Conservation (phyloP, 30 jellyfish, hydroid and myxozoan genomes). For the Euphysa ruthae region DNA sequence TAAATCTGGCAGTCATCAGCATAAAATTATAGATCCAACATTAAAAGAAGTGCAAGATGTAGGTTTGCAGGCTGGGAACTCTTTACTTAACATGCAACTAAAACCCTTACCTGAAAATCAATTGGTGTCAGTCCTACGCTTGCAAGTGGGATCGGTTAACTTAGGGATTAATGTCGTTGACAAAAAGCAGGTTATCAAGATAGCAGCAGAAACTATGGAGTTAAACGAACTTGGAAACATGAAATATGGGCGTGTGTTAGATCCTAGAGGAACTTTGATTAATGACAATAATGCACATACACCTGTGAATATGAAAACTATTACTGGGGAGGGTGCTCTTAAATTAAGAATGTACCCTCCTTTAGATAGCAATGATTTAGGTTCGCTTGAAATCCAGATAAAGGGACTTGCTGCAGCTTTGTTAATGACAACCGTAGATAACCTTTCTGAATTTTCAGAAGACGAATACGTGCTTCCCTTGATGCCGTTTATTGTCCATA, state of each 20-base stretch:
- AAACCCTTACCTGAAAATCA: conserved; percentile 35
- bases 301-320: conserved; percentile 22
- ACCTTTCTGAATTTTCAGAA: conserved; percentile 83
- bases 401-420: conserved; percentile 42
- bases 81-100: not conserved
- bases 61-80: conserved; percentile 25
- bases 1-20: too few relatives aligned
- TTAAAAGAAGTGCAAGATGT: conserved; percentile 23
- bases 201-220: conserved; percentile 29
- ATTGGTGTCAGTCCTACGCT: conserved; percentile 58
- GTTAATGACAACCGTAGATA: conserved; percentile 67
- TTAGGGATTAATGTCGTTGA: conserved; percentile 49
- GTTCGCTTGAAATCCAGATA: conserved; percentile 64
- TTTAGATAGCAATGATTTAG: conserved; percentile 46
- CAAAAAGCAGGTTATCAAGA: conserved; percentile 36
- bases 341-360: conserved; percentile 43
- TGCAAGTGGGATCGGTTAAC: conserved; percentile 38
- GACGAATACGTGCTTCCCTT: conserved; percentile 56
- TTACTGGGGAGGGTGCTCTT: conserved; percentile 24
- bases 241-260: conserved; percentile 53
- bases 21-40: too few relatives aligned
- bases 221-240: conserved; percentile 59
- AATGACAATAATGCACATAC: conserved; percentile 29
- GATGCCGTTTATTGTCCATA: conserved; percentile 58
- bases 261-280: conserved; percentile 44